A percentile compares a stretch with the other conserved stretches of the same genome.
These are phyloP conservation scores for Phenacoccus solenopsis DNA, from an alignment of 1,140 invertebrate species.

Conservation along the genomic window DNA sequence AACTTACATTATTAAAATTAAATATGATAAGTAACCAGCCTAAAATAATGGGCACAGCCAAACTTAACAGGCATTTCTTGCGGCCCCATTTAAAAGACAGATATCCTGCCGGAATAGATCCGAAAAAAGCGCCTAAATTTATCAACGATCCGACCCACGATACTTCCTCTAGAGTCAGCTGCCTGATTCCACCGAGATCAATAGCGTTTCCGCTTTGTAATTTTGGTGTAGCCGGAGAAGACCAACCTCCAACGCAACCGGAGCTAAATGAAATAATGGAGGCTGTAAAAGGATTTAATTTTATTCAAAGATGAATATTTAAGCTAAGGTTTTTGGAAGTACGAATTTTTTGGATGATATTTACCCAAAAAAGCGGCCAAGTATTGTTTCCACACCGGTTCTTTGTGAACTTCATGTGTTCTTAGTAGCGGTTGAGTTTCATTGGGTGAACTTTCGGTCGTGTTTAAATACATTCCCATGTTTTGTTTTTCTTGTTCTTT, in stretches of 20 bases:
- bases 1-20: slow-evolving; percentile 20
- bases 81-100: slow-evolving; percentile 57
- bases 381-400: not conserved
- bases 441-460: not conserved
- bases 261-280: slow-evolving; percentile 54
- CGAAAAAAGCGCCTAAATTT: slow-evolving; percentile 48
- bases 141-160: slow-evolving; percentile 59
- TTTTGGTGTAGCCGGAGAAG: slow-evolving; percentile 49
- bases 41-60: slow-evolving; percentile 54
- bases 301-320: not conserved
- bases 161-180: slow-evolving; percentile 37
- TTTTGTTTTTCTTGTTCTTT: not conserved
- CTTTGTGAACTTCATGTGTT: not conserved
- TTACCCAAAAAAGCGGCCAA: not conserved
- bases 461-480: not conserved
- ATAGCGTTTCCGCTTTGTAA: slow-evolving; percentile 33
- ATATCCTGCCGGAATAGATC: slow-evolving; percentile 22
- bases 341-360: too few relatives aligned
- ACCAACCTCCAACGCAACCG: slow-evolving; percentile 58
- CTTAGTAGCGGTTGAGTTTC: not conserved
- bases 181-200: slow-evolving; percentile 31
- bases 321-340: too few relatives aligned
- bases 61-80: slow-evolving; percentile 53
- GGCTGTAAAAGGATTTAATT: too few relatives aligned
- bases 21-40: slow-evolving; percentile 44